Evolutionary conservation across 2,113 vertebrate genomes (phyloP).

Genomic region (Ceyx melanurus): DNA sequence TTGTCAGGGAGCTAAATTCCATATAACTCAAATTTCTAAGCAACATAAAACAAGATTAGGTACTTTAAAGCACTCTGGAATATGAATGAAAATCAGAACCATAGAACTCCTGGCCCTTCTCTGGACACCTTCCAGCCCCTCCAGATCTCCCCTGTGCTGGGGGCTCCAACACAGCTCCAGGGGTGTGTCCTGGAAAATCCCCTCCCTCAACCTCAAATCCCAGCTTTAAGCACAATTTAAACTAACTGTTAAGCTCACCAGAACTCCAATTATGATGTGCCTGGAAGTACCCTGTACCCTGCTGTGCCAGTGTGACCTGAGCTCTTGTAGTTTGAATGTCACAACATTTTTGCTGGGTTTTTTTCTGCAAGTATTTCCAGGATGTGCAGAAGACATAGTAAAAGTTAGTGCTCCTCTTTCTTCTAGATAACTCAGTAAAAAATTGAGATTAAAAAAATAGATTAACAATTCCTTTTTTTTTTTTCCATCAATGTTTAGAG

Average conservation of each 20-base stretch:
- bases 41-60: background rate
- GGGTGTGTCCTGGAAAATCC: too few species aligned
- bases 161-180: too few species aligned
- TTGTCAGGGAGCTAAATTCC: background rate
- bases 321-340: background rate
- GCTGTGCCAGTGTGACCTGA: background rate
- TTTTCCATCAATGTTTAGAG: background rate
- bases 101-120: too few species aligned
- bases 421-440: background rate
- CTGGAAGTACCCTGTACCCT: background rate
- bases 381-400: background rate
- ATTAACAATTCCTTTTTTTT: background rate
- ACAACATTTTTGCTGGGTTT: background rate
- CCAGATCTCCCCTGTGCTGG: too few species aligned
- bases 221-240: background rate
- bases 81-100: background rate
- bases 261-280: background rate
- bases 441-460: background rate
- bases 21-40: background rate
- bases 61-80: background rate
- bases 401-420: background rate
- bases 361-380: background rate
- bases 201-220: too few species aligned
- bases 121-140: too few species aligned
- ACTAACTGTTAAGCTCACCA: background rate